Percentiles rank a stretch among this genome's conserved stretches.
phyloP scores from a whole-genome alignment of 2,797 vertebrate species.

The Etheostoma perlongum region DNA sequence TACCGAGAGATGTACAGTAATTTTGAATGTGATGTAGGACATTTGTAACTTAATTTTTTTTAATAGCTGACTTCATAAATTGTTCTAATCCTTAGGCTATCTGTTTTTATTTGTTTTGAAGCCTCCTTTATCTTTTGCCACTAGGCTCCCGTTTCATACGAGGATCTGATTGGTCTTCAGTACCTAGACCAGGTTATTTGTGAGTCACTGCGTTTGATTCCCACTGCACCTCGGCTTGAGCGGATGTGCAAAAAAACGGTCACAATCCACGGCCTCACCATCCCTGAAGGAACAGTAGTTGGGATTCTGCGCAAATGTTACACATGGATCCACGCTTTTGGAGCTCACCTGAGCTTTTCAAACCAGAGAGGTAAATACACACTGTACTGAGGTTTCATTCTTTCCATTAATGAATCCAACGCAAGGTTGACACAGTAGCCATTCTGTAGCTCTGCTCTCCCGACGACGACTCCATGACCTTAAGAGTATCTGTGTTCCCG shows the following conservation, averaged over 20 bases:
- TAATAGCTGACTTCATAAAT: not conserved
- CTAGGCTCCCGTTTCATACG: constrained; percentile 70
- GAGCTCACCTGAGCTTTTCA: constrained; percentile 79
- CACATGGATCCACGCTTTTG: constrained; percentile 75
- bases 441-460: not conserved
- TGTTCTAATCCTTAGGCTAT: not conserved
- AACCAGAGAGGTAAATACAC: constrained; percentile 81
- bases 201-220: constrained; percentile 74
- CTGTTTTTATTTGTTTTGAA: constrained; percentile 2
- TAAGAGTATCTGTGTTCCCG: not conserved
- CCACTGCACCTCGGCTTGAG: constrained; percentile 66
- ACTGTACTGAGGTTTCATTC: not conserved
- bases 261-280: constrained; percentile 73
- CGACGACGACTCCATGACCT: not conserved
- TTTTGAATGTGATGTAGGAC: not conserved
- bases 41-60: not conserved
- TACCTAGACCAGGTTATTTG: constrained; percentile 82
- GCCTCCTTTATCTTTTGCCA: not conserved
- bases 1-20: constrained; percentile 71
- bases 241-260: constrained; percentile 80
- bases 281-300: constrained; percentile 73
- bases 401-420: not conserved
- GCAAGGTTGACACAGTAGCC: not conserved
- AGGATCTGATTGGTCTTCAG: constrained; percentile 67
- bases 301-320: constrained; percentile 59